Evolutionary conservation across 2,888 invertebrate species (phyloP).

Genomic region (Balanococcus diminutus): DNA sequence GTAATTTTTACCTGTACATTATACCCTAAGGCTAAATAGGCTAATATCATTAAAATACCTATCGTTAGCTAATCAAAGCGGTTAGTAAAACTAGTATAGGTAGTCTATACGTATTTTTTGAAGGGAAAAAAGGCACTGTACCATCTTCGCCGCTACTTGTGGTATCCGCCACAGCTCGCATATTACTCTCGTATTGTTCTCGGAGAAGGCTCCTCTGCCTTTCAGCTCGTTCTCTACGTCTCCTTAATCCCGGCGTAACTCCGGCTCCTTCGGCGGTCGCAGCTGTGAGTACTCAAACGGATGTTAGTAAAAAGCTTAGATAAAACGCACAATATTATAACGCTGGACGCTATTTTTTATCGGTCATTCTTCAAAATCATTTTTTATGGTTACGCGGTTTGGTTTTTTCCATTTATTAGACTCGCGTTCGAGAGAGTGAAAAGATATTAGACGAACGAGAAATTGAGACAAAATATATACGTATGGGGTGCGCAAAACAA

Average conservation of each 20-base stretch:
- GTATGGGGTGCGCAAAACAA: no score
- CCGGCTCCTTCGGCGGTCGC: slow-evolving; percentile 67
- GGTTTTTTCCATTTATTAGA: no score
- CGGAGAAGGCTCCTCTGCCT: slow-evolving; percentile 83
- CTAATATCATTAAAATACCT: no score
- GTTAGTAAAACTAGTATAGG: neutral
- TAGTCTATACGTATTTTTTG: neutral
- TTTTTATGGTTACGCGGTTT: no score
- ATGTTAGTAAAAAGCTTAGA: neutral
- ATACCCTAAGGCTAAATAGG: no score
- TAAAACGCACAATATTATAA: neutral
- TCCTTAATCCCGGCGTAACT: slow-evolving; percentile 78
- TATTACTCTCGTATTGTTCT: slow-evolving; percentile 73
- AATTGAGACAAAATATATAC: no score
- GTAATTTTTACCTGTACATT: no score
- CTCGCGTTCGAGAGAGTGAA: no score
- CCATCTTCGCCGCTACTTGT: slow-evolving; percentile 57
- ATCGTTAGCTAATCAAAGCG: no score
- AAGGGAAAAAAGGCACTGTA: slow-evolving; percentile 45
- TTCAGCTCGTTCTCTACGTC: slow-evolving; percentile 76
- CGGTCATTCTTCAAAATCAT: no score
- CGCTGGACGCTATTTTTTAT: no score
- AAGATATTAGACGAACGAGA: no score
- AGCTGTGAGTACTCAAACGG: slow-evolving; percentile 45
- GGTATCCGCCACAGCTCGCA: slow-evolving; percentile 52